Evolutionary conservation across 2,113 vertebrate genomes (phyloP).

Genomic region (Gadus chalcogrammus): DNA sequence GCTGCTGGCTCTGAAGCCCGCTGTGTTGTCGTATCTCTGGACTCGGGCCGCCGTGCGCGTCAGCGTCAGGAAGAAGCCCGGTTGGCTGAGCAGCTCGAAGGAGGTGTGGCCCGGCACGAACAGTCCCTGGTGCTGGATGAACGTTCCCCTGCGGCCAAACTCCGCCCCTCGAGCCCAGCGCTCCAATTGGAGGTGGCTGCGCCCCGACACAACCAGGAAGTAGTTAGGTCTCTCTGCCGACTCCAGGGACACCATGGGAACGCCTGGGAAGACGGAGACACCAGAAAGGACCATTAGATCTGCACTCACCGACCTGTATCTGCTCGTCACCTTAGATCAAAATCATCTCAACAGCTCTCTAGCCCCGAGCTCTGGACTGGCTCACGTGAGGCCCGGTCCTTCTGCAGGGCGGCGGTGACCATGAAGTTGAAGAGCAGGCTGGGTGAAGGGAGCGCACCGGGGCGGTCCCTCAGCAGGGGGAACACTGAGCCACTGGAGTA

Average conservation of each 20-base stretch:
- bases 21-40: slow-evolving; percentile 82
- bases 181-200: slow-evolving; percentile 76
- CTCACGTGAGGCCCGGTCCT: slow-evolving; percentile 88
- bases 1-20: slow-evolving; percentile 85
- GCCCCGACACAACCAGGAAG: slow-evolving; percentile 80
- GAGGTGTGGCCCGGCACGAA: slow-evolving; percentile 85
- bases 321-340: background rate
- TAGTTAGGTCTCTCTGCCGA: slow-evolving; percentile 96
- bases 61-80: slow-evolving; percentile 85
- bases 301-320: background rate
- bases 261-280: slow-evolving; percentile 62
- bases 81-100: slow-evolving; percentile 86
- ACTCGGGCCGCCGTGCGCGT: slow-evolving; percentile 73
- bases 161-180: slow-evolving; percentile 79
- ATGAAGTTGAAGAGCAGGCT: slow-evolving; percentile 90
- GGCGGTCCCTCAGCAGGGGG: slow-evolving; percentile 76
- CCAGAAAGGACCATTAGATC: background rate
- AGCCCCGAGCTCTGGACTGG: too few species aligned
- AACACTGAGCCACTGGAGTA: slow-evolving; percentile 83
- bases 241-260: slow-evolving; percentile 86
- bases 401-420: slow-evolving; percentile 89
- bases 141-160: slow-evolving; percentile 82
- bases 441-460: slow-evolving; percentile 58
- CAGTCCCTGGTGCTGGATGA: slow-evolving; percentile 89
- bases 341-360: background rate